Conservation (phyloP, 2,113 vertebrate genomes). For the Gorilla gorilla region DNA sequence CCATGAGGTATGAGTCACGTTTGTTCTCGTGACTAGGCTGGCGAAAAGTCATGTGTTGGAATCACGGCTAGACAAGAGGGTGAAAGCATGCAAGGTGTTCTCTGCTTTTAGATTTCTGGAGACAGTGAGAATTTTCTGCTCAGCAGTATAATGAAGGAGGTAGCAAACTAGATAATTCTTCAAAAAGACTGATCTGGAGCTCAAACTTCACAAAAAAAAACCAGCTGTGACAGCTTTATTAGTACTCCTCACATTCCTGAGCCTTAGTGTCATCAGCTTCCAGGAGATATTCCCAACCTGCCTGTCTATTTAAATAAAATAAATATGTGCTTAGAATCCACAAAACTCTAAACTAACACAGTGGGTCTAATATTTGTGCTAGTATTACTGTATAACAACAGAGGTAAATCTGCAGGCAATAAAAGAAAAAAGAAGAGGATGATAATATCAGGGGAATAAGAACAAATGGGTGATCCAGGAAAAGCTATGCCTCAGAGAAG, state of each 20-base stretch:
- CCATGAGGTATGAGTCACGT: background rate
- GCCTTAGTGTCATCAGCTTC: background rate
- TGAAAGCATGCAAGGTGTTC: background rate
- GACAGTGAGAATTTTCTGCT: background rate
- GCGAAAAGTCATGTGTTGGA: background rate
- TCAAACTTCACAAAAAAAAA: background rate
- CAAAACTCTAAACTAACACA: background rate
- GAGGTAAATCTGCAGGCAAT: background rate
- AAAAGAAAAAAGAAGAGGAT: background rate
- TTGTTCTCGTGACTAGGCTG: background rate
- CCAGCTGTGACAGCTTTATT: background rate
- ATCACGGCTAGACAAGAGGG: background rate
- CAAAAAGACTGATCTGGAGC: background rate
- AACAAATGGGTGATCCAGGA: background rate
- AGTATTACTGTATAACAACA: background rate
- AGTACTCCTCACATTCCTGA: background rate
- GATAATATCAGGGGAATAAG: background rate
- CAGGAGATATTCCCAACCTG: background rate
- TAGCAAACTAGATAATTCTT: background rate
- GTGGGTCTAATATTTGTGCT: background rate
- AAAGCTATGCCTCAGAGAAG: background rate
- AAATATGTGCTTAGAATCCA: background rate
- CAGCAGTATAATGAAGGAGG: background rate
- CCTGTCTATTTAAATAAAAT: constrained; percentile 1
- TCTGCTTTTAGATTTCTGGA: background rate